phyloP scores from a whole-genome alignment of 1,140 invertebrate species.

The Mamestra configurata region DNA sequence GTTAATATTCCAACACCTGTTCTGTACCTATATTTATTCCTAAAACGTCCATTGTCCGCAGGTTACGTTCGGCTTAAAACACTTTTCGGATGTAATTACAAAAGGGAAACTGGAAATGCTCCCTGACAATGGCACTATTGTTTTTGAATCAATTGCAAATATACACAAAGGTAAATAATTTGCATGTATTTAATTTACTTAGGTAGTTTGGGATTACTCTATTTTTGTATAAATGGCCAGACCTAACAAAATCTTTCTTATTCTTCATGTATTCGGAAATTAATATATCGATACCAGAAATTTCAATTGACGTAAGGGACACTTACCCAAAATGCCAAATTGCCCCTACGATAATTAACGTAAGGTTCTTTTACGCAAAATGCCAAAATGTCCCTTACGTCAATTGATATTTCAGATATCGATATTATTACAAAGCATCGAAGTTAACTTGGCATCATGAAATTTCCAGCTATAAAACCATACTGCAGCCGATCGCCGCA shows the following conservation, averaged over 20 bases:
- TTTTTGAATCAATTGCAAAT: constrained; percentile 96
- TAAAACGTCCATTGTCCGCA: constrained; percentile 85
- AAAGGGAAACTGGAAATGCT: constrained; percentile 97
- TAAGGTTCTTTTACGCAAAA: too few relatives aligned
- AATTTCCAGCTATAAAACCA: constrained; percentile 85
- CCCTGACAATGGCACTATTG: constrained; percentile 96
- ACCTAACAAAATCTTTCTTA: too few relatives aligned
- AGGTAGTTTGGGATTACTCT: constrained; percentile 45
- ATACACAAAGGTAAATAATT: constrained; percentile 91
- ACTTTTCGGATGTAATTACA: constrained; percentile 96
- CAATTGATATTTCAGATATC: too few relatives aligned
- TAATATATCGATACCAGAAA: too few relatives aligned
- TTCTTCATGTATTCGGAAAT: too few relatives aligned
- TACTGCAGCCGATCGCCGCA: constrained; percentile 82
- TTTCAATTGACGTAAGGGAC: too few relatives aligned
- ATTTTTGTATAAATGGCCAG: not conserved
- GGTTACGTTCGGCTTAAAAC: constrained; percentile 93
- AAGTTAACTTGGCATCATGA: not conserved
- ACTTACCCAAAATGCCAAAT: too few relatives aligned
- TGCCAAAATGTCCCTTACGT: too few relatives aligned
- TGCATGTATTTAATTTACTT: not conserved
- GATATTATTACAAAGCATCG: too few relatives aligned
- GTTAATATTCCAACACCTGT: constrained; percentile 41
- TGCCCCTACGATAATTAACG: too few relatives aligned
- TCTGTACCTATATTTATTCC: constrained; percentile 2